These are phyloP conservation scores for Cercocebus atys DNA, from an alignment of 2,113 vertebrate species.

Conservation along the genomic window DNA sequence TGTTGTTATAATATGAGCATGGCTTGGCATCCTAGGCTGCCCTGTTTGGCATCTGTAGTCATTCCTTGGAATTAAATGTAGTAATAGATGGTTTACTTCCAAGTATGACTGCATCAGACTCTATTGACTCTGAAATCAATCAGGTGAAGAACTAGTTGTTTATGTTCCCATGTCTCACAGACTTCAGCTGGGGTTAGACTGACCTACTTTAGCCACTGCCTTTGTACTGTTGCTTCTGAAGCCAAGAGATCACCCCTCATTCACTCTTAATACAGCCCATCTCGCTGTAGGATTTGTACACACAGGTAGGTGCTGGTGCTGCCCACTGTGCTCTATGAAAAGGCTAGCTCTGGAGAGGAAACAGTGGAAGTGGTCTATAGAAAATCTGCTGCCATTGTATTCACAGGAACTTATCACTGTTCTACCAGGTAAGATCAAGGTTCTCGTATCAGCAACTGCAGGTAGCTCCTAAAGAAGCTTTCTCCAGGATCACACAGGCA, in stretches of 20 bases:
- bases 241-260: not conserved
- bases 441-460: too few species aligned
- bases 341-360: not conserved
- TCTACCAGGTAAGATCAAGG: not conserved
- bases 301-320: not conserved
- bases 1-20: not conserved
- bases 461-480: not conserved
- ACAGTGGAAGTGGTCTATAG: not conserved
- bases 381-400: not conserved
- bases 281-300: not conserved
- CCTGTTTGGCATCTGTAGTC: not conserved
- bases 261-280: accelerated
- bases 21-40: not conserved
- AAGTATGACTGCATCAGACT: not conserved
- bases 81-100: not conserved
- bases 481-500: not conserved
- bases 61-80: not conserved
- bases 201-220: not conserved
- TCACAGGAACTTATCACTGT: not conserved
- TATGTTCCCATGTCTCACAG: too few species aligned
- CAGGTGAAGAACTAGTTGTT: not conserved
- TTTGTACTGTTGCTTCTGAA: not conserved
- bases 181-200: not conserved
- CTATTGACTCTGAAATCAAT: not conserved
- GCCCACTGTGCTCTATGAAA: not conserved